Evolutionary conservation across 2,113 vertebrate genomes (phyloP).

Genomic region (Stigmatopora argus): DNA sequence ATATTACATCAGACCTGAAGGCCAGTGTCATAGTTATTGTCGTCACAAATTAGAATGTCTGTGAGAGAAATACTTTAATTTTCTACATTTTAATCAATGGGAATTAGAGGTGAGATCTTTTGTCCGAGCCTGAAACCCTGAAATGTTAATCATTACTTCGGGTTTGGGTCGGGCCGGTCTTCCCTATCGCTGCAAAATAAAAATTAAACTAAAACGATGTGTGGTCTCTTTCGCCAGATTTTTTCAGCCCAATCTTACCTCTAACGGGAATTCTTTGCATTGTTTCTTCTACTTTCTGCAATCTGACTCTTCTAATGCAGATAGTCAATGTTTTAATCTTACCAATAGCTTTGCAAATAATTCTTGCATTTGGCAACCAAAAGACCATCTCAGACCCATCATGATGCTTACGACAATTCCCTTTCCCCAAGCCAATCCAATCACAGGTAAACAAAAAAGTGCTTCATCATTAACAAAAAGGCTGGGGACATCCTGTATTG

Average conservation of each 20-base stretch:
- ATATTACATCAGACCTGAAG: background rate
- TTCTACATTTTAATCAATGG: background rate
- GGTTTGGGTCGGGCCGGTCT: too few species aligned
- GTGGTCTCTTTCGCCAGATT: too few species aligned
- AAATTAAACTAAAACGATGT: too few species aligned
- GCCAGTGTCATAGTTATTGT: constrained; percentile 4
- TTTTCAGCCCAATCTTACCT: too few species aligned
- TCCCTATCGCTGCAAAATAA: too few species aligned
- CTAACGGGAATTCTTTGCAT: too few species aligned
- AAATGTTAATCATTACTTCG: too few species aligned
- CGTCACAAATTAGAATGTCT: background rate
- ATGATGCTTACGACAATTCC: background rate
- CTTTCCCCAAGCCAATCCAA: background rate
- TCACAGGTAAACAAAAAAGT: background rate
- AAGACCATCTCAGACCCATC: background rate
- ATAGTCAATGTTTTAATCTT: background rate
- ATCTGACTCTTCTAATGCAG: background rate
- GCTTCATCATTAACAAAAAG: too few species aligned
- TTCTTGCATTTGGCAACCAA: background rate
- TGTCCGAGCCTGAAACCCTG: too few species aligned
- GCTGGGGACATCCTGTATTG: too few species aligned
- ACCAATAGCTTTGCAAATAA: background rate
- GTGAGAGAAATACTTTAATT: background rate
- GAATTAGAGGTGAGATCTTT: background rate
- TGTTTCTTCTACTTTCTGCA: background rate